phyloP scores from a whole-genome alignment of 2,113 vertebrate species.

The Delphinus delphis region DNA sequence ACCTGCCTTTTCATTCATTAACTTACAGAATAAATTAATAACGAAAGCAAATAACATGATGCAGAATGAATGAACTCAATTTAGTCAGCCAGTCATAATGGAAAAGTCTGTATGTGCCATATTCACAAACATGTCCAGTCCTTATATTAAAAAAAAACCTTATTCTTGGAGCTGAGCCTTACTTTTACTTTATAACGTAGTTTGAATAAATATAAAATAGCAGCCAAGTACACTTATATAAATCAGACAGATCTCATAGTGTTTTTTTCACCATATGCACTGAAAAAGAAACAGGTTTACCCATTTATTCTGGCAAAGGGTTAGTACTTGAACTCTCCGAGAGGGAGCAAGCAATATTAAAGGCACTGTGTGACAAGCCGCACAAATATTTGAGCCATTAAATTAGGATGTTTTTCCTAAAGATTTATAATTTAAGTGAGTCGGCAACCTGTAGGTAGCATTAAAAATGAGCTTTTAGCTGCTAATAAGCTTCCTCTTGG shows the following conservation, averaged over 20 bases:
- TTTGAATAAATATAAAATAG: conserved; percentile 57
- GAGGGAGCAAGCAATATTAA: conserved; percentile 58
- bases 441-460: conserved; percentile 55
- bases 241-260: conserved; percentile 71
- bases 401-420: conserved; percentile 40
- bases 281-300: conserved; percentile 73
- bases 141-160: conserved; percentile 32
- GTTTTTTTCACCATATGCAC: conserved; percentile 71
- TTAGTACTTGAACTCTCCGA: conserved; percentile 53
- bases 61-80: conserved; percentile 41
- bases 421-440: conserved; percentile 66
- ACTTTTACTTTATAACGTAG: conserved; percentile 28
- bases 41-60: conserved; percentile 4
- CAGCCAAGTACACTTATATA: conserved; percentile 60
- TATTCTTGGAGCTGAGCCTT: conserved; percentile 51
- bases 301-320: conserved; percentile 66
- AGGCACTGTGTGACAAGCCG: conserved; percentile 46
- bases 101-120: background rate
- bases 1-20: conserved; percentile 66
- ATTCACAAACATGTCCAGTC: conserved; percentile 33
- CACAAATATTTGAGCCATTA: conserved; percentile 65
- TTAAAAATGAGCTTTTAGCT: conserved; percentile 74
- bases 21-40: conserved; percentile 16
- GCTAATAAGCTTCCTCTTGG: conserved; percentile 69
- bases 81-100: conserved; percentile 4